phyloP scores from a whole-genome alignment of 2,113 vertebrate genomes.

The Melanostigma gelatinosum region DNA sequence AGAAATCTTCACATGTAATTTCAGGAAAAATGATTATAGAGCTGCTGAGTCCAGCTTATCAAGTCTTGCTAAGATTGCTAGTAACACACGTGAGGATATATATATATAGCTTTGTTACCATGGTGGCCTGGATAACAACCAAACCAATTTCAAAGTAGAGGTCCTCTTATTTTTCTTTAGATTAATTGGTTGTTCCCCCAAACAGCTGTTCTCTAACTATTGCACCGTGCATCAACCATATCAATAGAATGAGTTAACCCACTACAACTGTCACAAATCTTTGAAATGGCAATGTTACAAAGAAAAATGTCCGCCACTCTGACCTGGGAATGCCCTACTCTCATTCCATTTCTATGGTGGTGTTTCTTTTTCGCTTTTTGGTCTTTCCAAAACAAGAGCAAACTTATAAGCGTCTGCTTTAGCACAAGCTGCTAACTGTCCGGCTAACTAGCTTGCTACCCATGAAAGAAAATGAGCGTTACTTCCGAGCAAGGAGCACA shows the following conservation, averaged over 20 bases:
- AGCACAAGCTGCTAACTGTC: too few species aligned
- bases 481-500: too few species aligned
- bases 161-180: neutral
- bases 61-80: neutral
- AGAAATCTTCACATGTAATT: conserved; percentile 45
- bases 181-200: neutral
- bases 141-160: neutral
- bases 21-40: conserved; percentile 13
- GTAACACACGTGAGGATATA: neutral
- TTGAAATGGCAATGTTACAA: neutral
- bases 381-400: too few species aligned
- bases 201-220: neutral
- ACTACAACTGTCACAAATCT: neutral
- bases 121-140: neutral
- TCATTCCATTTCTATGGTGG: too few species aligned
- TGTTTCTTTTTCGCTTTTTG: too few species aligned
- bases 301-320: neutral
- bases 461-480: too few species aligned
- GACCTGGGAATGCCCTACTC: too few species aligned
- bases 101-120: neutral
- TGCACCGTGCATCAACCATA: neutral
- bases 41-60: conserved; percentile 13
- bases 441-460: too few species aligned
- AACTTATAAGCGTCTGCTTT: neutral
- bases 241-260: neutral